These are phyloP conservation scores for Myrmecophaga tridactyla DNA, from an alignment of 2,113 vertebrate genomes.

Conservation along the genomic window DNA sequence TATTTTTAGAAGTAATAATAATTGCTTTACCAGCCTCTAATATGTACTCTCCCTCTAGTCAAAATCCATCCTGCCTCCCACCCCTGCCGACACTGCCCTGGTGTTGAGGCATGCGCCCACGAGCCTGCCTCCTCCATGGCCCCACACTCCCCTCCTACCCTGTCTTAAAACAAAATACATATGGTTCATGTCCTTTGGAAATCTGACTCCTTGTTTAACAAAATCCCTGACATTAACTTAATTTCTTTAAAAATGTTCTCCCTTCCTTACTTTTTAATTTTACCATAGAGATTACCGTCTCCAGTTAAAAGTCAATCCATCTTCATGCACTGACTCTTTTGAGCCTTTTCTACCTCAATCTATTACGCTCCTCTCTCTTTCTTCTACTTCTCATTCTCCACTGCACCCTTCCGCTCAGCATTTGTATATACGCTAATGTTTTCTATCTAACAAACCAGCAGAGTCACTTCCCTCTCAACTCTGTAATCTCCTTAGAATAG, in stretches of 20 bases:
- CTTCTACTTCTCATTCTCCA: neutral
- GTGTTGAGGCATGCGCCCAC: neutral
- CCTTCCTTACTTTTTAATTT: neutral
- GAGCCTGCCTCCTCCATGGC: rapidly evolving
- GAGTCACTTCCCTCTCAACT: neutral
- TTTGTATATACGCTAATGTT: rapidly evolving
- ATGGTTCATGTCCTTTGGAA: neutral
- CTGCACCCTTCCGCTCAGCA: neutral
- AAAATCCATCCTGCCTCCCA: neutral
- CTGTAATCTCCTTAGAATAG: neutral
- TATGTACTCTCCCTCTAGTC: neutral
- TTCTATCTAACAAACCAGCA: neutral
- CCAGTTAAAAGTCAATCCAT: neutral
- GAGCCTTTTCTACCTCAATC: neutral
- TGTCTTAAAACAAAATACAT: neutral
- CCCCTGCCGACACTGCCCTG: neutral
- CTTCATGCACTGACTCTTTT: neutral
- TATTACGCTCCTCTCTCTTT: neutral
- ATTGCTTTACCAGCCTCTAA: neutral
- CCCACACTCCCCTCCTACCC: neutral
- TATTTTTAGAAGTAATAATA: neutral
- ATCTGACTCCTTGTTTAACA: neutral
- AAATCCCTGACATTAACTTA: neutral
- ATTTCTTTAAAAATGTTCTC: neutral
- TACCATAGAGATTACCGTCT: neutral